A percentile compares a stretch with the other conserved stretches of the same genome.
Evolutionary conservation across 1,140 invertebrate species (phyloP).

Genomic region (Coenobita brevimanus): DNA sequence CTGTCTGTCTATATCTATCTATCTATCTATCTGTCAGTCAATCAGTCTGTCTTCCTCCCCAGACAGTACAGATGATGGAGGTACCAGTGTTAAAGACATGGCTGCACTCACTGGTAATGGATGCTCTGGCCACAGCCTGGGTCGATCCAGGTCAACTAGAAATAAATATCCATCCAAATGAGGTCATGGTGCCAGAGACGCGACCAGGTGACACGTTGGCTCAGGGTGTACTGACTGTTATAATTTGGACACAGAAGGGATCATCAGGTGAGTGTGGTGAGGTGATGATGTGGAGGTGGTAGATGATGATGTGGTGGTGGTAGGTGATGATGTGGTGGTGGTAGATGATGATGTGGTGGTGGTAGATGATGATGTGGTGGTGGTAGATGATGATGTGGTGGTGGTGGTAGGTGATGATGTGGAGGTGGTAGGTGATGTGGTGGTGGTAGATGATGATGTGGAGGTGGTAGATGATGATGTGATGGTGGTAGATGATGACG

Average conservation of each 20-base stretch:
- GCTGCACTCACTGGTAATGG: conserved; percentile 77
- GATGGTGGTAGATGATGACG: no score
- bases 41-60: neutral
- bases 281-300: neutral
- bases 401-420: no score
- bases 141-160: conserved; percentile 77
- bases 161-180: conserved; percentile 74
- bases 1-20: neutral
- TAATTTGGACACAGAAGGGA: conserved; percentile 70
- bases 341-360: no score
- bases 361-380: no score
- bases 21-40: neutral
- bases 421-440: no score
- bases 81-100: conserved; percentile 78
- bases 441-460: no score
- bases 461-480: no score
- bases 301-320: no score
- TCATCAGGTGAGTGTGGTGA: conserved; percentile 20
- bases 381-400: no score
- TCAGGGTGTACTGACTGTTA: conserved; percentile 76
- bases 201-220: conserved; percentile 72
- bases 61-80: conserved; percentile 77
- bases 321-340: no score
- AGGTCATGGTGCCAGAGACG: conserved; percentile 73
- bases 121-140: conserved; percentile 77